A percentile compares a stretch with the other conserved stretches of the same genome.
Conservation (phyloP, 1,140 invertebrate genomes). For the Atta texana region DNA sequence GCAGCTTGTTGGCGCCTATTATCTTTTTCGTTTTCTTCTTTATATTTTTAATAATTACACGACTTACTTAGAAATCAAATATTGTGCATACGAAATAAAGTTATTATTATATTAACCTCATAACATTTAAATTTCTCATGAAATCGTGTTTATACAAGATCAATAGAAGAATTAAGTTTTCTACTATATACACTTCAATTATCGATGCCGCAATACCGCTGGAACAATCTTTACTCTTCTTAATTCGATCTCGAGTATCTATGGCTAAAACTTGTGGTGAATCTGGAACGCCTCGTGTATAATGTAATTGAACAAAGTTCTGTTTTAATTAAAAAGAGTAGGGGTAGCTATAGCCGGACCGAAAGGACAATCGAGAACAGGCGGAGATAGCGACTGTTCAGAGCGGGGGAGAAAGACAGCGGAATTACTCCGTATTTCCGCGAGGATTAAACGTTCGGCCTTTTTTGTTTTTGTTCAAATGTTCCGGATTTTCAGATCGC, state of each 20-base stretch:
- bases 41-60: not conserved
- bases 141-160: not conserved
- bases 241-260: constrained; percentile 21
- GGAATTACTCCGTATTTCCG: constrained; percentile 61
- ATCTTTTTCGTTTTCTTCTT: not conserved
- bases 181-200: constrained; percentile 9
- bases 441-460: constrained; percentile 55
- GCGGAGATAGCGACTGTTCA: constrained; percentile 7
- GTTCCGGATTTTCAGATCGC: constrained; percentile 79
- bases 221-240: not conserved
- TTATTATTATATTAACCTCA: not conserved
- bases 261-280: constrained; percentile 10
- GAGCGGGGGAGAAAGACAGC: constrained; percentile 15
- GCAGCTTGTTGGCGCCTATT: not conserved
- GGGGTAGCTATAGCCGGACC: not conserved
- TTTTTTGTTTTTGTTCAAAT: constrained; percentile 61
- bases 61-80: not conserved
- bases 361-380: constrained; percentile 52
- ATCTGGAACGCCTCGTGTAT: constrained; percentile 17
- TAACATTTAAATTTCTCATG: not conserved
- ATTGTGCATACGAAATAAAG: not conserved
- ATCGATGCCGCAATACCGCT: constrained; percentile 18
- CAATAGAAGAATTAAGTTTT: not conserved
- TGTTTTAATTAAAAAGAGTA: constrained; percentile 59
- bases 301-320: constrained; percentile 56